Evolutionary conservation across 2,888 invertebrate genomes (phyloP).

Genomic region (Tortricodes alternella): DNA sequence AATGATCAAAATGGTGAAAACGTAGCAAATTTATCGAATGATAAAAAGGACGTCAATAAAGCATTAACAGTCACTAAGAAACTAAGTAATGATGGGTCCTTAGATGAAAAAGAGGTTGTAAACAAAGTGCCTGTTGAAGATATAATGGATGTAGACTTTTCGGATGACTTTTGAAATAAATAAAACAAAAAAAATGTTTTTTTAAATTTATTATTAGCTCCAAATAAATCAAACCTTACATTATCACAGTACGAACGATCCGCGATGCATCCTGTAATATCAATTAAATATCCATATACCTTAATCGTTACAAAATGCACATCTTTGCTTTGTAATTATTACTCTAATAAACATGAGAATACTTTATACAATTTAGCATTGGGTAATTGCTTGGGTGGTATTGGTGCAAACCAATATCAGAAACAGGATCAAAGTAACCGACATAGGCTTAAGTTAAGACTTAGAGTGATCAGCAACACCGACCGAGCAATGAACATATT

Average conservation of each 20-base stretch:
- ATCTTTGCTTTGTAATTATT: slow-evolving; percentile 27
- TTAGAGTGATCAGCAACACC: too few relatives aligned
- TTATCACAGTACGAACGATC: slow-evolving; percentile 31
- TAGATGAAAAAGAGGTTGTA: slow-evolving; percentile 13
- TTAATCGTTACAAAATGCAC: slow-evolving; percentile 29
- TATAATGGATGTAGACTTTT: slow-evolving; percentile 70
- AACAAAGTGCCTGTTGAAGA: slow-evolving; percentile 36
- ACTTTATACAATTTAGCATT: slow-evolving; percentile 16
- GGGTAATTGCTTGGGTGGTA: neutral
- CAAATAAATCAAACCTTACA: slow-evolving; percentile 28
- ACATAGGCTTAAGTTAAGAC: too few relatives aligned
- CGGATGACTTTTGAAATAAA: slow-evolving; percentile 57
- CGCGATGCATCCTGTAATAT: slow-evolving; percentile 29
- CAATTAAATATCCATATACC: slow-evolving; percentile 28
- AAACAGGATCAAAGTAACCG: neutral
- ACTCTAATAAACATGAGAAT: slow-evolving; percentile 15
- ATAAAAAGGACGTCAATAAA: slow-evolving; percentile 6
- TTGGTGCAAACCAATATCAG: neutral
- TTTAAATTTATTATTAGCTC: slow-evolving; percentile 26
- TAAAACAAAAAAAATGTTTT: neutral
- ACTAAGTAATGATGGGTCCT: neutral
- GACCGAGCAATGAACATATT: too few relatives aligned
- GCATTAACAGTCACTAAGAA: slow-evolving; percentile 5
- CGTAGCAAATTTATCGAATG: slow-evolving; percentile 3
- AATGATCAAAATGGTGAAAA: neutral